Base-by-base conservation (phyloP, 1,140 invertebrate species). In the Drosophila seguyi region DNA sequence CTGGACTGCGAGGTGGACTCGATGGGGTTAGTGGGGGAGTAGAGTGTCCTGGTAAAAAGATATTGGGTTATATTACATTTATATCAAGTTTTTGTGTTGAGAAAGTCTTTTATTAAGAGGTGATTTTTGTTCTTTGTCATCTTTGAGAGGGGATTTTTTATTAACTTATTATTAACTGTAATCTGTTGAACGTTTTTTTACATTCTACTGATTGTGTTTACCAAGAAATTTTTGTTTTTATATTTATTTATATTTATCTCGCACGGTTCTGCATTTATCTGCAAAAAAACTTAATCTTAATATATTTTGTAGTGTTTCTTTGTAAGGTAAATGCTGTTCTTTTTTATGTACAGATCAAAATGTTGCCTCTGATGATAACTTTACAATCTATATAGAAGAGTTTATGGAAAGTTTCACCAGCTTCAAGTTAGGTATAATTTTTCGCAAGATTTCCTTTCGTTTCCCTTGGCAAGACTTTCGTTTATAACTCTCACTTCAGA, bases 221-320 rank as follows among this genome's bases (percentile, higher is more conserved):
- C 50, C 22, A 11, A 27, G 31, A 25, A 56, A 39, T n/a, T n/a
- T n/a, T n/a, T n/a, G n/a, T n/a, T n/a, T n/a, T n/a, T n/a, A n/a
- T n/a, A n/a, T n/a, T n/a, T n/a, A n/a, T n/a, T n/a, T n/a, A n/a
- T 31, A 31, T 31, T 57, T 62, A 31, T 31, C 34, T 31, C 34
- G 60, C 22, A 41, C 10, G 2, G 5, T 36, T 53, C 5, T 13
- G 11, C 16, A 34, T 20, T 39, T 18, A 61, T 56, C 16, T 18
- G 25, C n/a, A 11, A 55, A 20, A 39, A 3, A 7, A 34, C n/a
- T 53, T 44, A 25, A 48, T n/a, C 25, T 48, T 27, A 14, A 27
- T 48, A 3, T 10, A 27, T 27, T 27, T 52, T 22, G 20, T 34
- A 55, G 29, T 52, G 22, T 42, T 44, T 18, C 22, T 55, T 29